Conservation (phyloP, 2,888 invertebrate species). For the Parelbella ahira region DNA sequence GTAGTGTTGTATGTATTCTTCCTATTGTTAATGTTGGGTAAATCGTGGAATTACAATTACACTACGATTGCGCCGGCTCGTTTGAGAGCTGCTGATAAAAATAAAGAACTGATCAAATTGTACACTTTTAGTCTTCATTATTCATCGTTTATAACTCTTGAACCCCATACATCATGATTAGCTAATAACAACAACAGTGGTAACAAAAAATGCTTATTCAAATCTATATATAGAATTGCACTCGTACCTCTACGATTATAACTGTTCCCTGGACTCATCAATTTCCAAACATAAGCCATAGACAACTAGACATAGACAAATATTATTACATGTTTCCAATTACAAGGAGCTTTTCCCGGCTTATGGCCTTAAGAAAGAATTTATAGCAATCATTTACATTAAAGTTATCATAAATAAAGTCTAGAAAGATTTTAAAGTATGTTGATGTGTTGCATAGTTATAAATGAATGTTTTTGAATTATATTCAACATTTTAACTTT, state of each 20-base stretch:
- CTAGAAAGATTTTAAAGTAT: constrained; percentile 22
- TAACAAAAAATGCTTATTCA: too few relatives aligned
- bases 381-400: constrained; percentile 14
- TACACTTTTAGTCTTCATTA: constrained; percentile 2
- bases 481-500: constrained; percentile 15
- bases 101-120: constrained; percentile 18
- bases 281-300: too few relatives aligned
- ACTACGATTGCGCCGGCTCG: constrained; percentile 1
- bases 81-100: neutral
- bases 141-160: neutral
- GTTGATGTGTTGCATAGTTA: constrained; percentile 25
- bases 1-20: constrained; percentile 31
- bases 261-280: too few relatives aligned
- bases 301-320: too few relatives aligned
- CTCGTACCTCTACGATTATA: too few relatives aligned
- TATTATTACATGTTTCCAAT: too few relatives aligned
- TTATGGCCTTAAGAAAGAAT: constrained; percentile 4
- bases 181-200: too few relatives aligned
- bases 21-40: constrained; percentile 13
- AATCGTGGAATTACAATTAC: constrained; percentile 1
- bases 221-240: too few relatives aligned
- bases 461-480: constrained; percentile 21
- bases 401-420: constrained; percentile 13
- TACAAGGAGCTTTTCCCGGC: neutral
- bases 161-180: neutral